These are phyloP conservation scores for Eupsilia transversa DNA, from an alignment of 2,888 invertebrate genomes.

Conservation along the genomic window DNA sequence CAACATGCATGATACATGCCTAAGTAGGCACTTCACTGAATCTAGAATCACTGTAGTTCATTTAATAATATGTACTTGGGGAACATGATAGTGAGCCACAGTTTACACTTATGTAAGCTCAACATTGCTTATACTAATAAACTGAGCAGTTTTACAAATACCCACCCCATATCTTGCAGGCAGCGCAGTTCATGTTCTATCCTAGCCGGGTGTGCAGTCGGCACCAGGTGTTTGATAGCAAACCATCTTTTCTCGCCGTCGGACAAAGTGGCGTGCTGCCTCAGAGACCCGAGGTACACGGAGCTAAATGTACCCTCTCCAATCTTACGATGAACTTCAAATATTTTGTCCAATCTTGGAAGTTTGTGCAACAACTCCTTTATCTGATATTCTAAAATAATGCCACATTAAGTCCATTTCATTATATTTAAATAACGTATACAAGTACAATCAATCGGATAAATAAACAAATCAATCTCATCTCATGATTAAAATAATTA, in stretches of 20 bases:
- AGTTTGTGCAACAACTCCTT: constrained; percentile 86
- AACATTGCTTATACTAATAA: not conserved
- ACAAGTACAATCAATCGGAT: not conserved
- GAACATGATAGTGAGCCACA: not conserved
- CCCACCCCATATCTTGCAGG: constrained; percentile 94
- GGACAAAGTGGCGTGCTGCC: constrained; percentile 82
- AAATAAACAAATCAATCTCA: not conserved
- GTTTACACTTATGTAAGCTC: not conserved
- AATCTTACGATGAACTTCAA: constrained; percentile 93
- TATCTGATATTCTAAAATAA: constrained; percentile 82
- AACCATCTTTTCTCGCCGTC: constrained; percentile 90
- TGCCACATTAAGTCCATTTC: not conserved
- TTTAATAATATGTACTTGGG: not conserved
- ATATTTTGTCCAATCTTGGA: constrained; percentile 92
- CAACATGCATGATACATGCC: not conserved
- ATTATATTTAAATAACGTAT: not conserved
- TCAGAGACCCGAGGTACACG: constrained; percentile 94
- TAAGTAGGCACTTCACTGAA: not conserved
- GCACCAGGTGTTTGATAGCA: constrained; percentile 96
- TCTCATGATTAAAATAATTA: not conserved
- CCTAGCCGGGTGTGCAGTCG: constrained; percentile 95
- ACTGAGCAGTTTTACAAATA: constrained; percentile 4
- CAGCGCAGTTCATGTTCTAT: constrained; percentile 95
- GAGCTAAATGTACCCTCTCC: constrained; percentile 97
- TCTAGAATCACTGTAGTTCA: not conserved